A percentile compares a stretch with the other conserved stretches of the same genome.
These are phyloP conservation scores for Papilio helenus DNA, from an alignment of 1,140 invertebrate species.

Conservation along the genomic window DNA sequence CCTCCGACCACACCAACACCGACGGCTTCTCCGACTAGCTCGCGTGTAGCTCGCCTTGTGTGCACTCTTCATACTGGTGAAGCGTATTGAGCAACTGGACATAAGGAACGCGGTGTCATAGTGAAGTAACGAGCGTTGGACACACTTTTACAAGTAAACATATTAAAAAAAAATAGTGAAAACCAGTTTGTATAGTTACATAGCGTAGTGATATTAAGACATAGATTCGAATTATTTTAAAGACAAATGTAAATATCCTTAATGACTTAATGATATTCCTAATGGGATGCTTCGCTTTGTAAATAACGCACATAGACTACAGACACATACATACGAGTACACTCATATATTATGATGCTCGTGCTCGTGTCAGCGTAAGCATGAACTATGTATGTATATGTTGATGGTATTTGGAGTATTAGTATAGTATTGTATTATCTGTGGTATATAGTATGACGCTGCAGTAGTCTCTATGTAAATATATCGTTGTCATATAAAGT, in stretches of 20 bases:
- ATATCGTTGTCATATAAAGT: conserved; percentile 2
- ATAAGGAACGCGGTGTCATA: background rate
- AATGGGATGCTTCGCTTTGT: background rate
- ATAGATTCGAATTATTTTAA: background rate
- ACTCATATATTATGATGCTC: background rate
- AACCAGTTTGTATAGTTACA: conserved; percentile 14
- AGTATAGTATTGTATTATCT: background rate
- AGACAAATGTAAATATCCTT: conserved; percentile 1
- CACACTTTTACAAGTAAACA: background rate
- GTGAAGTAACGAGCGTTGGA: background rate
- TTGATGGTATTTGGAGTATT: background rate
- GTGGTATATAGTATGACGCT: background rate
- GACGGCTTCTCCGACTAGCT: conserved; percentile 80
- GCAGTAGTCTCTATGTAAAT: background rate
- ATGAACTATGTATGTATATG: background rate
- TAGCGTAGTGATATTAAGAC: background rate
- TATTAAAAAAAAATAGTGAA: conserved; percentile 10
- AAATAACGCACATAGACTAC: background rate
- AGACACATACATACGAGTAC: background rate
- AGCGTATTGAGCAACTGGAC: background rate
- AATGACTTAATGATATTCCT: background rate
- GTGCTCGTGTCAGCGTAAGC: background rate
- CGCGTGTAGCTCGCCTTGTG: conserved; percentile 46
- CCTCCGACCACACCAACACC: conserved; percentile 80
- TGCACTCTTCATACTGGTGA: background rate